These are phyloP conservation scores for Lepidocyrtoides sp. DNA, from an alignment of 2,888 invertebrate species.

Conservation along the genomic window DNA sequence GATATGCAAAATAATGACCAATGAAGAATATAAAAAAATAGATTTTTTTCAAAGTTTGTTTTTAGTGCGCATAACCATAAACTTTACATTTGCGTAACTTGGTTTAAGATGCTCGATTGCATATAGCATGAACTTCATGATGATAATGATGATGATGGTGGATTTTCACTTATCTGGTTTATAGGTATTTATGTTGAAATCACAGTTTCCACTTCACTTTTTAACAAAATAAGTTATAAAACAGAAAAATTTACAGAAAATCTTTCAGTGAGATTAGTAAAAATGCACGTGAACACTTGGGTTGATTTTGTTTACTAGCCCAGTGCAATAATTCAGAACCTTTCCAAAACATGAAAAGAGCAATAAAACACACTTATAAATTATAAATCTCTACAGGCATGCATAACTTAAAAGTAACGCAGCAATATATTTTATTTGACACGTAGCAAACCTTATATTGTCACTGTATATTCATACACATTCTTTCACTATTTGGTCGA, in stretches of 20 bases:
- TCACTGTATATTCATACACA: not conserved
- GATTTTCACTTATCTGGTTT: too few species aligned
- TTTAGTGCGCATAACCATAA: too few species aligned
- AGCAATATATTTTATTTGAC: not conserved
- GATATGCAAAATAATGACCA: too few species aligned
- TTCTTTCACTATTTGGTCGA: not conserved
- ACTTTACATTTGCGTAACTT: not conserved
- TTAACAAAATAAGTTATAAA: not conserved
- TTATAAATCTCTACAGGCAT: too few species aligned
- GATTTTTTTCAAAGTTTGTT: too few species aligned
- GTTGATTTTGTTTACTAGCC: not conserved
- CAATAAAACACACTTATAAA: not conserved
- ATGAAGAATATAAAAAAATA: too few species aligned
- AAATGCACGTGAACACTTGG: too few species aligned
- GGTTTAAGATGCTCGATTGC: not conserved
- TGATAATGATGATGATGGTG: too few species aligned
- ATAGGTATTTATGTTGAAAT: not conserved
- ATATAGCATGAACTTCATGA: too few species aligned
- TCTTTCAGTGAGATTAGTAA: too few species aligned
- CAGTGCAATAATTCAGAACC: not conserved
- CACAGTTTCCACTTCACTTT: not conserved
- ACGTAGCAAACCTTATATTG: not conserved
- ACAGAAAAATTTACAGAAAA: too few species aligned
- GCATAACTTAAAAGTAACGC: not conserved
- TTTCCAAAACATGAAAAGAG: conserved; percentile 8